Conservation (phyloP, 2,888 invertebrate genomes). For the Copidosoma aretas region DNA sequence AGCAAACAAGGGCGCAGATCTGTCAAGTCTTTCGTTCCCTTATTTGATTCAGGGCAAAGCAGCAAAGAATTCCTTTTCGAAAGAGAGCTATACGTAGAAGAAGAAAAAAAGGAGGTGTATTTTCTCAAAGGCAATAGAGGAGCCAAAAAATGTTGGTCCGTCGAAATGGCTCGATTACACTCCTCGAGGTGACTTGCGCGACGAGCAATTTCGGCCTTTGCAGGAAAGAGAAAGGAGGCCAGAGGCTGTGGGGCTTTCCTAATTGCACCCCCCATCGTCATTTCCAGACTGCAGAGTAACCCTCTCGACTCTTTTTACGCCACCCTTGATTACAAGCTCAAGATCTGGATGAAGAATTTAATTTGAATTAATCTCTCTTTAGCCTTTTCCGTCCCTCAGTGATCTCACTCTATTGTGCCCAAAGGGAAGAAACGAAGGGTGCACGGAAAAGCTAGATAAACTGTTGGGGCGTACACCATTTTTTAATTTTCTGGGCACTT, state of each 20-base stretch:
- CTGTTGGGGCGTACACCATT: constrained; percentile 31
- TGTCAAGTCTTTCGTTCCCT: too few species aligned
- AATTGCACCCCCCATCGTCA: constrained; percentile 28
- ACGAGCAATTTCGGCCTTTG: constrained; percentile 24
- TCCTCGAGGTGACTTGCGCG: constrained; percentile 25
- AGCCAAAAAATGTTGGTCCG: constrained; percentile 1
- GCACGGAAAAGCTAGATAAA: constrained; percentile 22
- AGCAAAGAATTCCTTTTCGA: too few species aligned
- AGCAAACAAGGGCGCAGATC: too few species aligned
- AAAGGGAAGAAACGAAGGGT: too few species aligned
- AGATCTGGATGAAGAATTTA: constrained; percentile 43
- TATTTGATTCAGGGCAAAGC: too few species aligned
- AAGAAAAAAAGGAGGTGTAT: too few species aligned
- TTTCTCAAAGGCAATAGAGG: too few species aligned
- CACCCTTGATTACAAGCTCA: constrained; percentile 40
- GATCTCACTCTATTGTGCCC: background rate
- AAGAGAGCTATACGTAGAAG: too few species aligned
- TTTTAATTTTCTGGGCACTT: constrained; percentile 36
- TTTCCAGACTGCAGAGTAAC: background rate
- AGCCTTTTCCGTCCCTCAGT: constrained; percentile 8
- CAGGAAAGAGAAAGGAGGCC: constrained; percentile 1
- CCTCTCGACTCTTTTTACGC: constrained; percentile 39
- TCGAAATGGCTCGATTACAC: constrained; percentile 20
- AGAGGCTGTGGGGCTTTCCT: constrained; percentile 29
- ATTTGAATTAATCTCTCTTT: constrained; percentile 40